These are phyloP conservation scores for Gorsachius goisagi DNA, from an alignment of 2,113 vertebrate species.

Conservation along the genomic window DNA sequence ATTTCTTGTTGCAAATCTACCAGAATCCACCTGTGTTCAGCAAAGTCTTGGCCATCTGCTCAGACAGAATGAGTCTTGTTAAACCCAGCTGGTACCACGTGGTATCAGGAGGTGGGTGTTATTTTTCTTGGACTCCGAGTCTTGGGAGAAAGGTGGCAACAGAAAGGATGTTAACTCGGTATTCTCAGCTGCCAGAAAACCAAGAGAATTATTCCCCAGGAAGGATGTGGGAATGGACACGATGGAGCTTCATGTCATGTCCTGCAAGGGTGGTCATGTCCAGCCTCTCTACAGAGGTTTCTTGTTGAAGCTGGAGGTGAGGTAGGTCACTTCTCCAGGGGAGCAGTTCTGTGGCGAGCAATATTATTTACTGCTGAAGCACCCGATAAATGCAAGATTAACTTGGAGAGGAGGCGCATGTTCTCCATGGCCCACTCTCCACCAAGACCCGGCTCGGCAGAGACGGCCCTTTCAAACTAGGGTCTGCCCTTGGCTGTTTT, in stretches of 20 bases:
- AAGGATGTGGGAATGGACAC: rapidly evolving
- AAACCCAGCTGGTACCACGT: not conserved
- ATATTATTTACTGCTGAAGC: not conserved
- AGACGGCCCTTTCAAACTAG: slow-evolving; percentile 28
- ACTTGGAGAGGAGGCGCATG: not conserved
- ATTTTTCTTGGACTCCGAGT: not conserved
- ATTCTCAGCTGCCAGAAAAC: not conserved
- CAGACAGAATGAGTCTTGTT: rapidly evolving
- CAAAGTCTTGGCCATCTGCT: not conserved
- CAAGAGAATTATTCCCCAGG: not conserved
- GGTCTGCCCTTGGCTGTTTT: slow-evolving; percentile 59
- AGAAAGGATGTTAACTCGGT: not conserved
- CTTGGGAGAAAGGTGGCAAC: not conserved
- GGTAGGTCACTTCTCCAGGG: not conserved
- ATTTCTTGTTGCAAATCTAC: not conserved
- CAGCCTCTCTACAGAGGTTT: not conserved
- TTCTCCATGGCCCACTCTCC: not conserved
- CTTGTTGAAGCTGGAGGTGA: not conserved
- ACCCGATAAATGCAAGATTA: not conserved
- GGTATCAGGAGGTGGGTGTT: no score
- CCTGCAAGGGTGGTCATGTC: not conserved
- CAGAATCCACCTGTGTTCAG: not conserved
- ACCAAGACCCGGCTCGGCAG: not conserved
- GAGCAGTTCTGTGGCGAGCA: not conserved
- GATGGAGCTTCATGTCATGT: rapidly evolving